Conservation (phyloP, 53 echinoderm and acorn worm species). For the Arbacia lixula region DNA sequence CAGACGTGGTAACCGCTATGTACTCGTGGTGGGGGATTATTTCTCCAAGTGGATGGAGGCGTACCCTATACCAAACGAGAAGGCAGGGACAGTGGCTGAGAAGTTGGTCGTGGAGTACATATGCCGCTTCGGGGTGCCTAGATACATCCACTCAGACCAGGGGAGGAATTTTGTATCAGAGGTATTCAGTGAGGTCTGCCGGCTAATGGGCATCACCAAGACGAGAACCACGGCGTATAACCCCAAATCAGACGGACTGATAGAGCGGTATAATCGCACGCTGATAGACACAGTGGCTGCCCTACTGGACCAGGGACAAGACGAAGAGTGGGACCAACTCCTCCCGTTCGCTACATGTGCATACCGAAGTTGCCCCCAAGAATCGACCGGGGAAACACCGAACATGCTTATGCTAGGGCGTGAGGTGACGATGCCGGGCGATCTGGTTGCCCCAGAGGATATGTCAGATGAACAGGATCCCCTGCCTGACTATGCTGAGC, state of each 20-base stretch:
- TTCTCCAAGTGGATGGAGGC: constrained; percentile 42
- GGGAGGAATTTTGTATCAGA: constrained; percentile 5
- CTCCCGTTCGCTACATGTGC: constrained; percentile 1
- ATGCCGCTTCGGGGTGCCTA: constrained; percentile 17
- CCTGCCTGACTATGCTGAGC: neutral
- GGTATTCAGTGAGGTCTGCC: neutral
- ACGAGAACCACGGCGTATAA: constrained; percentile 17
- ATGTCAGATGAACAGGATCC: neutral
- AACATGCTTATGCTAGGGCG: constrained; percentile 20
- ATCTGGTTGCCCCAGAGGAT: neutral
- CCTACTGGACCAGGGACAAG: neutral
- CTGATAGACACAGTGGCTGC: neutral
- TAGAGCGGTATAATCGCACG: constrained; percentile 33
- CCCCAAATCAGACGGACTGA: constrained; percentile 37
- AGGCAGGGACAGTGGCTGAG: constrained; percentile 19
- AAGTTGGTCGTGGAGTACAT: neutral
- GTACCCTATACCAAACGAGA: neutral
- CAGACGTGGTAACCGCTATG: neutral
- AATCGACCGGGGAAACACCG: constrained; percentile 32
- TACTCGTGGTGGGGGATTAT: neutral
- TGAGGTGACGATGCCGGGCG: neutral
- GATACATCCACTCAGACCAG: constrained; percentile 13
- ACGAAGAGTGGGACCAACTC: constrained; percentile 30
- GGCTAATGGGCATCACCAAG: neutral
- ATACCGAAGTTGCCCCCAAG: constrained; percentile 9